phyloP scores from a whole-genome alignment of 2,888 invertebrate genomes.

The Cremastinae sp. region DNA sequence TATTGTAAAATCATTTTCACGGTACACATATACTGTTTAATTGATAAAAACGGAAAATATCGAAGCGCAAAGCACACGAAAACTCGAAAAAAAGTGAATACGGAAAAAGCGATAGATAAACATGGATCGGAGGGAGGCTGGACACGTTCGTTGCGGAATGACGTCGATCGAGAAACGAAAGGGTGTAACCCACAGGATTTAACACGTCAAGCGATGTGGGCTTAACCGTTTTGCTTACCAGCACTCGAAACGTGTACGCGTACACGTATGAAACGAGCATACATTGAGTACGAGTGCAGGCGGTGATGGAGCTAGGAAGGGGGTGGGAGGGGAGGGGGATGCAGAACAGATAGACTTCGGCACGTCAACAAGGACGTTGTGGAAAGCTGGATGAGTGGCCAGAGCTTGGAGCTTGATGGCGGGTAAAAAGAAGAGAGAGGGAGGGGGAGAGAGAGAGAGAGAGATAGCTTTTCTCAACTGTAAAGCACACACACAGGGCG shows the following conservation, averaged over 20 bases:
- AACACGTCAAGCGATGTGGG: conserved; percentile 13
- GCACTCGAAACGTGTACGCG: not conserved
- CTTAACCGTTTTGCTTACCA: conserved; percentile 27
- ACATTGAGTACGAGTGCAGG: conserved; percentile 2
- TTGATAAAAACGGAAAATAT: no score
- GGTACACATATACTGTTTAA: no score
- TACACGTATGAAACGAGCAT: conserved; percentile 26
- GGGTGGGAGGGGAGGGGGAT: not conserved
- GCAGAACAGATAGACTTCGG: conserved; percentile 20
- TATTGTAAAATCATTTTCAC: no score
- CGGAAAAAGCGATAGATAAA: not conserved
- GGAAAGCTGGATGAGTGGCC: conserved; percentile 59
- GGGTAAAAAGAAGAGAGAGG: conserved; percentile 31
- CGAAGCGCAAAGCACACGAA: no score
- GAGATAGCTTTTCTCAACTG: not conserved
- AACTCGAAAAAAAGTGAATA: not conserved
- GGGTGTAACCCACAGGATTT: conserved; percentile 18
- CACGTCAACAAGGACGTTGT: conserved; percentile 46
- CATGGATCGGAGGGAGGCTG: not conserved
- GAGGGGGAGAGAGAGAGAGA: conserved; percentile 22
- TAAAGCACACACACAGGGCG: conserved; percentile 1
- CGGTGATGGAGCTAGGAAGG: conserved; percentile 4
- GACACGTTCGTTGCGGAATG: not conserved
- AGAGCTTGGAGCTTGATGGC: conserved; percentile 49
- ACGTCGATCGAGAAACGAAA: conserved; percentile 1